These are phyloP conservation scores for Vanessa atalanta DNA, from an alignment of 1,140 invertebrate species.

Conservation along the genomic window DNA sequence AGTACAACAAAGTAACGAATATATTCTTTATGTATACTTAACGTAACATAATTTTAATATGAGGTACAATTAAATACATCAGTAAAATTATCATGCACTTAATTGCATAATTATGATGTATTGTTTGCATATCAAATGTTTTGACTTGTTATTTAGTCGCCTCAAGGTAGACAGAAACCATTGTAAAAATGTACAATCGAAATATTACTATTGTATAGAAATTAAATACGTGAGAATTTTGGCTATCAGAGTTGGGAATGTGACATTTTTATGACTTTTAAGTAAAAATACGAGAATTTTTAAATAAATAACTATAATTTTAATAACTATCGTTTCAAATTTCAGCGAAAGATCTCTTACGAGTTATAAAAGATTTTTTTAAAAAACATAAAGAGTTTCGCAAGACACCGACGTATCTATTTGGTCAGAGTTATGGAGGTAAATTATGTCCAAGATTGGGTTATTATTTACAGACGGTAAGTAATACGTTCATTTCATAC, in stretches of 20 bases:
- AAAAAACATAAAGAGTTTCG: conserved; percentile 81
- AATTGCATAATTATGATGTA: conserved; percentile 29
- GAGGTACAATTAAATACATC: conserved; percentile 13
- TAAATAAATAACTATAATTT: neutral
- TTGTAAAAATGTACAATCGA: conserved; percentile 22
- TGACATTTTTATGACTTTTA: conserved; percentile 3
- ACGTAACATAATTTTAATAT: neutral
- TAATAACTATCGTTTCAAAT: conserved; percentile 20
- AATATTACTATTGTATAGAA: neutral
- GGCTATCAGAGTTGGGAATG: neutral
- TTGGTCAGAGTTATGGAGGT: conserved; percentile 87
- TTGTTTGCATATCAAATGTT: conserved; percentile 27
- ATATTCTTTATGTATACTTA: no score
- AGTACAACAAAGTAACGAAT: no score
- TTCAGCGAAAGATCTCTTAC: conserved; percentile 63
- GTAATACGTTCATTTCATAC: conserved; percentile 31
- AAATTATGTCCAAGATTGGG: conserved; percentile 86
- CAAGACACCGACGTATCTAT: conserved; percentile 84
- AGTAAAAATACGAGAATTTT: neutral
- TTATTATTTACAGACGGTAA: conserved; percentile 73
- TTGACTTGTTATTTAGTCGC: conserved; percentile 16
- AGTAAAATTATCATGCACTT: conserved; percentile 21
- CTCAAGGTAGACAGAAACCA: conserved; percentile 11
- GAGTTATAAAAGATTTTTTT: conserved; percentile 78
- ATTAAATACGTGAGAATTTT: conserved; percentile 25